Evolutionary conservation across 2,888 invertebrate species (phyloP).

Genomic region (Acleris literana): DNA sequence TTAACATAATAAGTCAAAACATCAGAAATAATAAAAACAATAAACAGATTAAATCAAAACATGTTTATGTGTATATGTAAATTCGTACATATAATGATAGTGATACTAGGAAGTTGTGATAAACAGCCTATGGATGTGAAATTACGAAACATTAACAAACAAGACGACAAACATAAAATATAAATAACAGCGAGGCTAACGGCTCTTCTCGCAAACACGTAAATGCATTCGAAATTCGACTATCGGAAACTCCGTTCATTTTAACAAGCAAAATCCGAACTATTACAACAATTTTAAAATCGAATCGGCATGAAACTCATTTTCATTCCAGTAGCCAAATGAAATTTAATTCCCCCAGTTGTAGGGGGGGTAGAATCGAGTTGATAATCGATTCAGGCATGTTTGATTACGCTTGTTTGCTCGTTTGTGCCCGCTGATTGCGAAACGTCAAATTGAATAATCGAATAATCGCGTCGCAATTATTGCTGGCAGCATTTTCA

Average conservation of each 20-base stretch:
- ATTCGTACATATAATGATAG: too few relatives aligned
- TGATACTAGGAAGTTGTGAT: too few relatives aligned
- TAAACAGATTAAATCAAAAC: too few relatives aligned
- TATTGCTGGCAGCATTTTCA: slow-evolving; percentile 64
- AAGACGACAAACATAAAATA: neutral
- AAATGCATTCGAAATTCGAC: slow-evolving; percentile 17
- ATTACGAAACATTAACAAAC: neutral
- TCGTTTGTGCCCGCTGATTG: slow-evolving; percentile 79
- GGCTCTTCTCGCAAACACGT: neutral
- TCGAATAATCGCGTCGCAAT: slow-evolving; percentile 77
- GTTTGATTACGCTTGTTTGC: slow-evolving; percentile 76
- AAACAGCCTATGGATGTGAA: too few relatives aligned
- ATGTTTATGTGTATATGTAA: too few relatives aligned
- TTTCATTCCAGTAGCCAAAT: slow-evolving; percentile 36
- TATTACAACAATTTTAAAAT: slow-evolving; percentile 36
- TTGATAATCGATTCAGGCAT: slow-evolving; percentile 74
- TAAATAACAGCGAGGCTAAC: neutral
- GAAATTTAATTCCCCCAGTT: slow-evolving; percentile 35
- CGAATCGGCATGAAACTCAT: slow-evolving; percentile 36
- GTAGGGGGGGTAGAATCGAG: slow-evolving; percentile 51
- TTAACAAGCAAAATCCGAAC: slow-evolving; percentile 32
- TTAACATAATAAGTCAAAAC: too few relatives aligned
- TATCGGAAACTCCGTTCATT: slow-evolving; percentile 21
- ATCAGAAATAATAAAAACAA: too few relatives aligned
- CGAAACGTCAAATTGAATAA: slow-evolving; percentile 80